A percentile compares a stretch with the other conserved stretches of the same genome.
These are phyloP conservation scores for Pontoporia blainvillei DNA, from an alignment of 2,113 vertebrate genomes.

Conservation along the genomic window DNA sequence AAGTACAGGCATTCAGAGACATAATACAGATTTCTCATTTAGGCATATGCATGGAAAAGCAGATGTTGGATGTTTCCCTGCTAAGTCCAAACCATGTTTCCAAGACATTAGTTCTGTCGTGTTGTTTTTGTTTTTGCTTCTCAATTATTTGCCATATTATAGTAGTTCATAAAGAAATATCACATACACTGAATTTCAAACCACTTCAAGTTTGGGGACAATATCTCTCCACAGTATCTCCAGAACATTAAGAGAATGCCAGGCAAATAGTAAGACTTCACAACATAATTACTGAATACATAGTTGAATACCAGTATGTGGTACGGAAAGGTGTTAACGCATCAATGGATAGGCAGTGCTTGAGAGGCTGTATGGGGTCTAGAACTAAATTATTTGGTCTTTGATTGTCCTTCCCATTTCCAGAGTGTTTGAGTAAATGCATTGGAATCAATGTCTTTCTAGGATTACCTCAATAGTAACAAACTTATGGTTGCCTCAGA, in stretches of 20 bases:
- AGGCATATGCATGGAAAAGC: background rate
- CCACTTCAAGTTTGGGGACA: background rate
- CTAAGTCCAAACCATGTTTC: background rate
- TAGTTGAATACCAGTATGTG: background rate
- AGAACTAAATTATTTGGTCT: background rate
- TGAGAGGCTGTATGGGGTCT: background rate
- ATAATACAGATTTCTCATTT: background rate
- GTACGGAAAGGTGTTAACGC: background rate
- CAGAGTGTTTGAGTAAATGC: background rate
- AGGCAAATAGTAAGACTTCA: background rate
- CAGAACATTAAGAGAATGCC: background rate
- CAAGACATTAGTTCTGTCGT: background rate
- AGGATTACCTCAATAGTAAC: background rate
- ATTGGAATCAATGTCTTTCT: background rate
- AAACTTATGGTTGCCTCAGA: background rate
- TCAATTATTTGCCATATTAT: background rate
- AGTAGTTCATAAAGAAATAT: background rate
- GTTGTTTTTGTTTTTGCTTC: background rate
- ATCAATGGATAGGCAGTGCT: background rate
- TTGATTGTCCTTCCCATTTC: background rate
- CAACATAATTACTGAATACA: background rate
- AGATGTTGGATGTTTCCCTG: background rate
- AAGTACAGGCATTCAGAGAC: background rate
- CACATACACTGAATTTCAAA: background rate
- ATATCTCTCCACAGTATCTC: background rate